Evolutionary conservation across 1,140 invertebrate species (phyloP).

Genomic region (Ericerus pela): DNA sequence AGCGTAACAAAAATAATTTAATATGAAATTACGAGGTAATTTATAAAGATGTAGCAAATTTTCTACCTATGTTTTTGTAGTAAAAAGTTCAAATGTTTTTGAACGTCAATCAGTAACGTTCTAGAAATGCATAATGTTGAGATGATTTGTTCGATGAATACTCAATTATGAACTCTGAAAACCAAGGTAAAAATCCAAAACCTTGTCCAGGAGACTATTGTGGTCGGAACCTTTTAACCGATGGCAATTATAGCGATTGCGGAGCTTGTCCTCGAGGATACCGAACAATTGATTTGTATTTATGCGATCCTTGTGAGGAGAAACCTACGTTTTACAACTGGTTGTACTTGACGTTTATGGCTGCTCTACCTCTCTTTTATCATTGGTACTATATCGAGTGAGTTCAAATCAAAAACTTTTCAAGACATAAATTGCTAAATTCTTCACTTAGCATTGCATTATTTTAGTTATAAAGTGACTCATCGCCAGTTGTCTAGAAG

Average conservation of each 20-base stretch:
- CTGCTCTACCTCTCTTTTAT: constrained; percentile 61
- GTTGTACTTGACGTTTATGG: constrained; percentile 89
- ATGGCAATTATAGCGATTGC: constrained; percentile 59
- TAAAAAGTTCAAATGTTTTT: too few relatives aligned
- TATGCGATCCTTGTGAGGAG: constrained; percentile 61
- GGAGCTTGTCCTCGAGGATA: constrained; percentile 75
- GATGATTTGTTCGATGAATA: too few relatives aligned
- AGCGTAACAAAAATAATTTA: too few relatives aligned
- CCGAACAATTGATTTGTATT: constrained; percentile 38
- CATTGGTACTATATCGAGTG: constrained; percentile 83
- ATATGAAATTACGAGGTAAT: too few relatives aligned
- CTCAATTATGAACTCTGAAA: too few relatives aligned
- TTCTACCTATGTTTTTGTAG: too few relatives aligned
- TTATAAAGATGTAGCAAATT: too few relatives aligned
- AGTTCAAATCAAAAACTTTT: background rate
- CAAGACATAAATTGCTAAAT: background rate
- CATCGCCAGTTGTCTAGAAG: background rate
- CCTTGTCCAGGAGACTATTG: constrained; percentile 84
- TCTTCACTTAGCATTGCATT: background rate
- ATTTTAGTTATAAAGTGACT: background rate
- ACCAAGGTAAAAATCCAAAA: too few relatives aligned
- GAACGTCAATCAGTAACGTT: too few relatives aligned
- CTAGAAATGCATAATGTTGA: too few relatives aligned
- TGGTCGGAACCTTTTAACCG: constrained; percentile 46
- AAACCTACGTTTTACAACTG: constrained; percentile 75